A percentile compares a stretch with the other conserved stretches of the same genome.
phyloP scores from a whole-genome alignment of 37 sponge, comb jelly and placozoan genomes.

The Petrosia ficiformis region DNA sequence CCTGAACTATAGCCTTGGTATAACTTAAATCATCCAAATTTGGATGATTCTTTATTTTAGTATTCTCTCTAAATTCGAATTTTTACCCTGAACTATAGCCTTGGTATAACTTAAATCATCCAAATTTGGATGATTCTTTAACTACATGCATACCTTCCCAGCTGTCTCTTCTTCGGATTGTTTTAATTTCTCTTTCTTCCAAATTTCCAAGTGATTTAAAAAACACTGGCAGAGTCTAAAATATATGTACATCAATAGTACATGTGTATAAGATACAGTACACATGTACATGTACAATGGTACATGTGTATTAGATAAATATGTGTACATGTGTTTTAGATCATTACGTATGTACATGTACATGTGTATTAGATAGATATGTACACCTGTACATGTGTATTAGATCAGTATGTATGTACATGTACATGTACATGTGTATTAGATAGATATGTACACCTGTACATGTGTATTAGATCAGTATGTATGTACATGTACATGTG shows the following conservation, averaged over 20 bases:
- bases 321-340: too few relatives aligned
- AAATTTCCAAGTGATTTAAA: slow-evolving; percentile 70
- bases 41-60: too few relatives aligned
- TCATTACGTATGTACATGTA: not conserved
- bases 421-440: not conserved
- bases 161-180: slow-evolving; percentile 8
- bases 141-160: slow-evolving; percentile 6
- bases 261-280: not conserved
- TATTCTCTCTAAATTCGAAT: too few relatives aligned
- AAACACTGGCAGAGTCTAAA: slow-evolving; percentile 45
- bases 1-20: too few relatives aligned
- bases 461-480: too few relatives aligned
- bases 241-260: not conserved
- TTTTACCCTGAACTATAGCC: too few relatives aligned
- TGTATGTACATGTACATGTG: not conserved
- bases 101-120: too few relatives aligned
- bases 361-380: not conserved
- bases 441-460: not conserved
- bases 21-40: too few relatives aligned
- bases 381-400: not conserved
- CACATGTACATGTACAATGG: not conserved
- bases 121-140: too few relatives aligned
- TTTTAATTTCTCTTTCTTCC: slow-evolving; percentile 29
- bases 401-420: not conserved
- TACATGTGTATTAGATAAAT: not conserved